These are phyloP conservation scores for Mesocricetus auratus DNA, from an alignment of 2,113 vertebrate genomes.

Conservation along the genomic window DNA sequence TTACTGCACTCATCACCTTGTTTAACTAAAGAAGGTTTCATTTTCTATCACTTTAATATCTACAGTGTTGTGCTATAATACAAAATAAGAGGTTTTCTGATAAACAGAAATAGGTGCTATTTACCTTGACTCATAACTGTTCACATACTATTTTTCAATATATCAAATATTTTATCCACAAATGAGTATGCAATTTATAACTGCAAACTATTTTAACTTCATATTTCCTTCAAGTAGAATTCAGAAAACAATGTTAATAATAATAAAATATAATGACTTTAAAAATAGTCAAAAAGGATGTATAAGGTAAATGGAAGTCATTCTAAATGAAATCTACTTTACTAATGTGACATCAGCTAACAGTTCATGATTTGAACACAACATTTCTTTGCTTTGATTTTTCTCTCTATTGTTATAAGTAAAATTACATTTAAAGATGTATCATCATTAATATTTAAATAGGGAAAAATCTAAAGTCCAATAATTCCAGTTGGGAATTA, in stretches of 20 bases:
- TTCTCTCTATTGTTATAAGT: neutral
- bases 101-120: neutral
- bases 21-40: constrained; percentile 18
- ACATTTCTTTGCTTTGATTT: neutral
- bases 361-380: neutral
- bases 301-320: neutral
- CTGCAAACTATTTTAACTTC: neutral
- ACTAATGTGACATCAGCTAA: neutral
- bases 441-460: neutral
- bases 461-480: neutral
- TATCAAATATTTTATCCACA: neutral
- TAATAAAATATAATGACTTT: constrained; percentile 21
- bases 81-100: neutral
- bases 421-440: neutral
- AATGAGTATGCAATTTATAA: neutral
- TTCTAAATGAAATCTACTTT: neutral
- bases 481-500: neutral
- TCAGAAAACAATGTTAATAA: neutral
- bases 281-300: neutral
- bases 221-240: neutral
- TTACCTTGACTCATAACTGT: neutral
- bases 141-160: neutral
- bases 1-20: neutral
- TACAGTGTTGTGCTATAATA: neutral
- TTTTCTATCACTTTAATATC: neutral